phyloP scores from a whole-genome alignment of 92 coral and sea anemone genomes.

The Epizoanthus illoricatus region DNA sequence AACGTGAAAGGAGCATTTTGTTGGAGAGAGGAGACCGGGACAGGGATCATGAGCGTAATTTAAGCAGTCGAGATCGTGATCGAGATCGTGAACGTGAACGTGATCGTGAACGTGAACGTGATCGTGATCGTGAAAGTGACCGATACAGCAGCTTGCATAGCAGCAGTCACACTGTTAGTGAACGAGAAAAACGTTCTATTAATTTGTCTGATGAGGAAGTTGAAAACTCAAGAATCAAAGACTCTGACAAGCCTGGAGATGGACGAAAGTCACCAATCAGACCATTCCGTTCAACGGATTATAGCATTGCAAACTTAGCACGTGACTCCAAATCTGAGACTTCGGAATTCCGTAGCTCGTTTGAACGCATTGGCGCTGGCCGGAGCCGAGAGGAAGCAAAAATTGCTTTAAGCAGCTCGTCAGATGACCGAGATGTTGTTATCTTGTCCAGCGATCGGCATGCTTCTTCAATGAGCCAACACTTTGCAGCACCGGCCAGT shows the following conservation, averaged over 20 bases:
- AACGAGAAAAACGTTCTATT: slow-evolving; percentile 32
- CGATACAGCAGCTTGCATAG: slow-evolving; percentile 21
- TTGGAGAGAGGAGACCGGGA: slow-evolving; percentile 60
- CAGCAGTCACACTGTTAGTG: neutral
- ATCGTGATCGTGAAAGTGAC: slow-evolving; percentile 36
- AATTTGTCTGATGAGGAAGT: slow-evolving; percentile 35
- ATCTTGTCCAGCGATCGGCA: slow-evolving; percentile 71
- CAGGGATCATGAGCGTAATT: slow-evolving; percentile 34
- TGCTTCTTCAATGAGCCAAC: slow-evolving; percentile 46
- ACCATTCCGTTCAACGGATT: slow-evolving; percentile 62
- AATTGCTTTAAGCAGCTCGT: slow-evolving; percentile 49
- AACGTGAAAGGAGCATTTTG: slow-evolving; percentile 51
- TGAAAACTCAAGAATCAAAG: slow-evolving; percentile 30
- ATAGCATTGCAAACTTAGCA: slow-evolving; percentile 80
- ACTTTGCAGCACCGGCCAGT: slow-evolving; percentile 49
- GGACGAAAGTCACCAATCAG: slow-evolving; percentile 53
- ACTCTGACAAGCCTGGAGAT: slow-evolving; percentile 36
- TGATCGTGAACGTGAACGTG: slow-evolving; percentile 8
- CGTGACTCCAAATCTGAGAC: slow-evolving; percentile 71
- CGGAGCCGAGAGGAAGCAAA: slow-evolving; percentile 57
- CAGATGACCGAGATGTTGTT: slow-evolving; percentile 68
- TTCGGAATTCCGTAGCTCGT: slow-evolving; percentile 57
- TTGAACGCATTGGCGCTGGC: slow-evolving; percentile 56
- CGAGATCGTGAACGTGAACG: slow-evolving; percentile 22
- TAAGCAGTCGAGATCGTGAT: slow-evolving; percentile 6